Base-by-base conservation (phyloP, 2,113 vertebrate genomes). In the Ploceus nigricollis region DNA sequence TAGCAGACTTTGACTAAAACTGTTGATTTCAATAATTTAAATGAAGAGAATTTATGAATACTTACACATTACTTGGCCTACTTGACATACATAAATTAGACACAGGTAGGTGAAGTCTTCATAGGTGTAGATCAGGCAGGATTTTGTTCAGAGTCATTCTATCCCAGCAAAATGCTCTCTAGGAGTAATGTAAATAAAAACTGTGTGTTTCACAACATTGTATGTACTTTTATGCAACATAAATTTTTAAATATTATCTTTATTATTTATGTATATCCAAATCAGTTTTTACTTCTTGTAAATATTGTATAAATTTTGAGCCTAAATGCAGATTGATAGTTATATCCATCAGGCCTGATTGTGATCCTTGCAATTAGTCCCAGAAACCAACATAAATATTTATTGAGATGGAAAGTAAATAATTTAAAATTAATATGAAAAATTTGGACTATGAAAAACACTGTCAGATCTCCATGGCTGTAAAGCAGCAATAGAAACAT, bases 21-120 rank as follows among this genome's bases (percentile, higher is more conserved):
- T 7, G 15, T 84, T 51, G 47, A 79, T 65, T 96, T 94, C 70
- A 82, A 73, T 94, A 54, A 56, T 95, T 96, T 51, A 90, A 94
- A 54, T 88, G 15, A 89, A 76, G 35, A n/a, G 15, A 61, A 65
- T 69, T 73, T 50, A 35, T 77, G 23, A n/a, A n/a, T 45, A 48
- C 5, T 77, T 92, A 33, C 17, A 40, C 4, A 25, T 71, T 64
- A 47, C 28, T 89, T 81, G 20, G 22, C 9, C 16, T 73, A 8
- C 20, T 79, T 91, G 65, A 58, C 14, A 22, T 70, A n/a, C 2
- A 5, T 82, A 37, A 79, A 92, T 92, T 64, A 72, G 48, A 61
- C 15, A 45, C 5, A 69, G 25, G 53, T 88, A 64, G 24, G 66
- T 27, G 3, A 87, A 57, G 17, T 56, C 45, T 68, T 86, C 6